A percentile compares a stretch with the other conserved stretches of the same genome.
Evolutionary conservation across 1,140 invertebrate genomes (phyloP).

Genomic region (Lucilia cuprina): DNA sequence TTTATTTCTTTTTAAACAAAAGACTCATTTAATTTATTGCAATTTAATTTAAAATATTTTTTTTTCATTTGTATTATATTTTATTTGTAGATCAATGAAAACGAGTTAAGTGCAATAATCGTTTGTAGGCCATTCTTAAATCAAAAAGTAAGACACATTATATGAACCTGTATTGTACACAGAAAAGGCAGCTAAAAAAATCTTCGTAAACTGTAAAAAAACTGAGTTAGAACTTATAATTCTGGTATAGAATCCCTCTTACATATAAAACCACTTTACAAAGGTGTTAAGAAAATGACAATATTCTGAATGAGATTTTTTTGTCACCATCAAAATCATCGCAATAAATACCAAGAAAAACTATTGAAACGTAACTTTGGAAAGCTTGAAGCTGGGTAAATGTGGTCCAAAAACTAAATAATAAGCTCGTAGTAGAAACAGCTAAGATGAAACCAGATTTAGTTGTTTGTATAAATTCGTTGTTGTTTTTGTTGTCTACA

Average conservation of each 20-base stretch:
- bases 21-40: not conserved
- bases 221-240: not conserved
- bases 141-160: slow-evolving; percentile 18
- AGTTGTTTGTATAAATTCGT: not conserved
- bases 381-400: not conserved
- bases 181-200: not conserved
- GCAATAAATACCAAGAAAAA: not conserved
- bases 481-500: not conserved
- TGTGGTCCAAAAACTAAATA: slow-evolving; percentile 3
- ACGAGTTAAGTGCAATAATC: slow-evolving; percentile 16
- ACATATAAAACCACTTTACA: too few species aligned
- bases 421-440: not conserved
- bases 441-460: slow-evolving; percentile 28
- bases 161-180: not conserved
- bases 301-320: not conserved
- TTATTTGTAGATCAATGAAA: slow-evolving; percentile 30
- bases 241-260: not conserved
- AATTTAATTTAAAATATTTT: not conserved
- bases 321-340: not conserved
- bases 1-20: not conserved
- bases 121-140: slow-evolving; percentile 14
- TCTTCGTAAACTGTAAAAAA: not conserved
- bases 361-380: not conserved
- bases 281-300: not conserved
- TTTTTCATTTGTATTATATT: not conserved